Evolutionary conservation across 2,113 vertebrate genomes (phyloP).

Genomic region (Pimephales promelas): DNA sequence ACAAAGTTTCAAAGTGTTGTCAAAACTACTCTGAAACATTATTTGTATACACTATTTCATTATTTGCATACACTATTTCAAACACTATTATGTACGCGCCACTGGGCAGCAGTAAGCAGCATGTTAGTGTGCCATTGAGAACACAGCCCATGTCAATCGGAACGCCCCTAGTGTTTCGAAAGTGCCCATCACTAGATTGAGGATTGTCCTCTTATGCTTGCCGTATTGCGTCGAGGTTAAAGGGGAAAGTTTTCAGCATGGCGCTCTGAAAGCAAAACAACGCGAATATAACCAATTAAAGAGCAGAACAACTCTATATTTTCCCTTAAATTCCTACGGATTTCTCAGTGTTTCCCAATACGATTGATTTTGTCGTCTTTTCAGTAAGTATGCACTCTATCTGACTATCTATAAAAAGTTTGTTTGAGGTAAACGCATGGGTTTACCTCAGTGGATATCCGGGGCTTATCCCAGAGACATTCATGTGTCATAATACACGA

Average conservation of each 20-base stretch:
- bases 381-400: background rate
- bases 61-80: too few relatives aligned
- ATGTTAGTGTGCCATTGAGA: too few relatives aligned
- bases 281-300: background rate
- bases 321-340: background rate
- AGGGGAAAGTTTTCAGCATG: background rate
- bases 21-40: too few relatives aligned
- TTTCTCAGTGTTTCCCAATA: background rate
- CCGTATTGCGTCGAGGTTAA: background rate
- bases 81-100: too few relatives aligned
- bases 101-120: too few relatives aligned
- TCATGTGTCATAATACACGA: too few relatives aligned
- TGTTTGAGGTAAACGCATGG: conserved; percentile 6
- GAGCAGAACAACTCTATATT: background rate
- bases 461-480: too few relatives aligned
- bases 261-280: background rate
- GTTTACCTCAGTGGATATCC: too few relatives aligned
- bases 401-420: background rate
- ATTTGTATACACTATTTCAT: too few relatives aligned
- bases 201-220: background rate
- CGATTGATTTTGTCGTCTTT: background rate
- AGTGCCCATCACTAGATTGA: background rate
- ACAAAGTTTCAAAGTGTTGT: too few relatives aligned
- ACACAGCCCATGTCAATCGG: too few relatives aligned
- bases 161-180: too few relatives aligned